These are phyloP conservation scores for Hesperia comma DNA, from an alignment of 2,888 invertebrate species.

Conservation along the genomic window DNA sequence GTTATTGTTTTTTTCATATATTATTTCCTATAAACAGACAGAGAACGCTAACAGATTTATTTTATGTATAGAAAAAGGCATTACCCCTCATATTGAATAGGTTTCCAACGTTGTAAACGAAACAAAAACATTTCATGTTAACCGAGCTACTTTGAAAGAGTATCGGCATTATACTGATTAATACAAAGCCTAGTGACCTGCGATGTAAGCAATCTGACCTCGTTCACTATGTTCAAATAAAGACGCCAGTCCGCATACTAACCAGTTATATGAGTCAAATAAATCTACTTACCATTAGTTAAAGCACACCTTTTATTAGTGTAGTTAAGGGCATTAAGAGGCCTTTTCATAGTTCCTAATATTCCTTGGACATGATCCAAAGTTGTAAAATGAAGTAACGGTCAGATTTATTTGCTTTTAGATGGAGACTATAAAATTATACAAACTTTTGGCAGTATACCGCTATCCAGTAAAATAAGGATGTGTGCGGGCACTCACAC, in stretches of 20 bases:
- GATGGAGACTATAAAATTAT: constrained; percentile 31
- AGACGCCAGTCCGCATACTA: too few species aligned
- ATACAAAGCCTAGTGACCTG: background rate
- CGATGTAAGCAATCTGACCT: background rate
- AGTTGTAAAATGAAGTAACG: constrained; percentile 29
- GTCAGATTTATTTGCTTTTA: constrained; percentile 31
- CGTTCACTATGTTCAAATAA: background rate
- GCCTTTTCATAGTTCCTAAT: constrained; percentile 25
- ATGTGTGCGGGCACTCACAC: background rate
- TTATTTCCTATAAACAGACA: too few species aligned
- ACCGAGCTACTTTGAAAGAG: too few species aligned
- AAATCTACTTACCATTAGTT: constrained; percentile 28
- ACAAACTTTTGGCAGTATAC: constrained; percentile 25
- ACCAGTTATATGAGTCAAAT: background rate
- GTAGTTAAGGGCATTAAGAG: constrained; percentile 27
- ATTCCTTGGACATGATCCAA: constrained; percentile 29
- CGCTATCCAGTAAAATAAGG: background rate
- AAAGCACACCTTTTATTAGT: constrained; percentile 18
- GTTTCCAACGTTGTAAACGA: too few species aligned
- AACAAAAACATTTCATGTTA: too few species aligned
- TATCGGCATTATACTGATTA: too few species aligned
- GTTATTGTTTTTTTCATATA: too few species aligned
- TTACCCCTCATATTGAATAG: too few species aligned
- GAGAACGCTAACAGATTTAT: too few species aligned
- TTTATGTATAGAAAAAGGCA: too few species aligned